Evolutionary conservation across 2,888 invertebrate genomes (phyloP), one percentile per base, ranked within the genome.

Genomic region (Tridacna gigas): DNA sequence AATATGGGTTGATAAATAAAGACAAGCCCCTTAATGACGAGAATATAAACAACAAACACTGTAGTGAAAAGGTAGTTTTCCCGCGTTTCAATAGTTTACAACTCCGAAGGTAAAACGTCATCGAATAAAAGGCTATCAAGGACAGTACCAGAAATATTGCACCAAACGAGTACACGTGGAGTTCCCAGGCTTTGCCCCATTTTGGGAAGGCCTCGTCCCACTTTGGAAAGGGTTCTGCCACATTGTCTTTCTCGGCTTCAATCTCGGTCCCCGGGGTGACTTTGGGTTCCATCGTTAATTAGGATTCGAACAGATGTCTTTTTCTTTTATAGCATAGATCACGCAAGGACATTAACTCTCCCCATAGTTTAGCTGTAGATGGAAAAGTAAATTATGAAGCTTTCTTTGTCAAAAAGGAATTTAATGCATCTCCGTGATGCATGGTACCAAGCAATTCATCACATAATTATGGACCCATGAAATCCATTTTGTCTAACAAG

Each of bases 111-210:
- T 88, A 80, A n/a, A 85, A 81, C 25, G 79, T 60, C 26, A 89
- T 71, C 45, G 89, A 84, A 12, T 86, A 76, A 0, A 80, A 60
- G 12, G 89, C 74, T 22, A 89, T 56, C 12, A 89, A 37, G 3
- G 86, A 82, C 2, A 89, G 66, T 61, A 85, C 5, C 7, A 85
- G 25, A 81, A 88, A 91, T 25, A 84, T 67, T 0, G 79, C 28
- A 37, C 89, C 89, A 67, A 89, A 87, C 9, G 88, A 48, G 69
- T 90, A 91, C n/a, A 91, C 87, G 74, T 92, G 92, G 13, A 90
- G 63, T 4, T 89, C 86, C 92, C 92, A 92, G n/a, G 90, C 90
- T 11, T 71, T 76, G 13, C 90, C 89, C 90, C 90, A 91, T 48
- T 85, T 79, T 0, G 76, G 60, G 37, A 86, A 89, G 7, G 91